Percentiles rank a stretch among this genome's conserved stretches.
Conservation (phyloP, 2,113 vertebrate genomes). For the Stercorarius parasiticus region DNA sequence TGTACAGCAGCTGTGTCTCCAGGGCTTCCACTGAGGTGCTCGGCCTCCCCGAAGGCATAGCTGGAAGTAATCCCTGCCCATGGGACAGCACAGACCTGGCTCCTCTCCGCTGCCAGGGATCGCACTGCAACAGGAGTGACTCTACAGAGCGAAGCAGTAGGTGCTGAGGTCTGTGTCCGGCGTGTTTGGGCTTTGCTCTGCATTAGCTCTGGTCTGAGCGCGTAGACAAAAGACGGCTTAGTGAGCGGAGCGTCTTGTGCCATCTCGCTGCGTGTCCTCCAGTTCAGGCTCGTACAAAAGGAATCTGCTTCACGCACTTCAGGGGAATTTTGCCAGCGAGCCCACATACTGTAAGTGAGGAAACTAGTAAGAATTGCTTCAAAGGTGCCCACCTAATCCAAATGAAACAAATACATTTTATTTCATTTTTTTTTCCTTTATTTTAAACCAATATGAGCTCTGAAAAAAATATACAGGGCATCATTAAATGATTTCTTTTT, state of each 20-base stretch:
- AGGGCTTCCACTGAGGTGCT: background rate
- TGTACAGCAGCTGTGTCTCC: background rate
- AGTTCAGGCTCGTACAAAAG: background rate
- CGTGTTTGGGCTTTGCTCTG: background rate
- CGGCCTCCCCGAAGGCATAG: rapidly evolving
- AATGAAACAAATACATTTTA: background rate
- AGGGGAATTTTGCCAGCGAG: background rate
- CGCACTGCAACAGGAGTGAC: background rate
- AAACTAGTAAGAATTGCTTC: background rate
- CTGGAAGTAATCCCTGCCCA: background rate
- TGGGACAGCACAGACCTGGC: background rate
- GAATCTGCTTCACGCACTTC: background rate
- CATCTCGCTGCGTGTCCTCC: background rate
- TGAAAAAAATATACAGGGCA: background rate
- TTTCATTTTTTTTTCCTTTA: background rate
- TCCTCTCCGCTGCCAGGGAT: background rate
- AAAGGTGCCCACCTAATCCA: background rate
- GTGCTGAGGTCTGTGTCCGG: background rate
- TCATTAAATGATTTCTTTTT: background rate
- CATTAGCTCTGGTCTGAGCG: background rate
- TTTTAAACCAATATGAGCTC: background rate
- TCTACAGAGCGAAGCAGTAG: rapidly evolving
- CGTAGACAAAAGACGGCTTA: rapidly evolving
- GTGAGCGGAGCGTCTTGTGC: rapidly evolving
- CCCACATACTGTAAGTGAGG: rapidly evolving